A percentile compares a stretch with the other conserved stretches of the same genome.
These are phyloP conservation scores for Pseudomyrmex flavicornis DNA, from an alignment of 1,140 invertebrate genomes.

Conservation along the genomic window DNA sequence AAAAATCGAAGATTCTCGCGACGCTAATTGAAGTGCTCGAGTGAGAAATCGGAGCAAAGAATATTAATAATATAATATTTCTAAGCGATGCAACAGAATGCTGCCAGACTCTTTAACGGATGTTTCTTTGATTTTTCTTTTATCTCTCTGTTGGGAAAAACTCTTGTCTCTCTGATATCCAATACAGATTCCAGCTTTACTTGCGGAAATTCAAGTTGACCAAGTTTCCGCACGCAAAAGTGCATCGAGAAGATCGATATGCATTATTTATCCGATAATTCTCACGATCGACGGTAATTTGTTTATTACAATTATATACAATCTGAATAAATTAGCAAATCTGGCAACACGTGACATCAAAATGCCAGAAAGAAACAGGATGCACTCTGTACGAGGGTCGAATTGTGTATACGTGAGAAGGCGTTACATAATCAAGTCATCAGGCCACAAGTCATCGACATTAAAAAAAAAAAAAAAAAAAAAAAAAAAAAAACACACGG, in stretches of 20 bases:
- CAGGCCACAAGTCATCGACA: constrained; percentile 28
- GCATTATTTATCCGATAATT: neutral
- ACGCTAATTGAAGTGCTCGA: neutral
- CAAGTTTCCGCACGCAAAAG: neutral
- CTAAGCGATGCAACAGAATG: constrained; percentile 16
- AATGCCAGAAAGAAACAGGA: constrained; percentile 49
- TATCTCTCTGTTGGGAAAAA: constrained; percentile 1
- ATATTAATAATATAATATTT: too few species aligned
- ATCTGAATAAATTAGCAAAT: neutral
- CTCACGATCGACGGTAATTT: neutral
- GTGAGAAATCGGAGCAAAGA: too few species aligned
- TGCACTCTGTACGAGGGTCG: constrained; percentile 47
- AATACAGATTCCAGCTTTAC: too few species aligned
- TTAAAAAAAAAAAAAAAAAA: neutral
- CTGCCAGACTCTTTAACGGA: constrained; percentile 20
- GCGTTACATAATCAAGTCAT: neutral
- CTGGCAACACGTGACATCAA: constrained; percentile 12
- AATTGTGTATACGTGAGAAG: constrained; percentile 1
- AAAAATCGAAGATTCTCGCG: neutral
- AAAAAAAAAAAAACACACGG: constrained; percentile 2
- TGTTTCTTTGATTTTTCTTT: neutral
- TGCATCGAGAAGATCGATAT: neutral
- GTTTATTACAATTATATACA: neutral
- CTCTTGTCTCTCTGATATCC: neutral
- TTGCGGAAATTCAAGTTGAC: too few species aligned